Conservation (phyloP, 2,113 vertebrate species). For the Gymnorhina tibicen region DNA sequence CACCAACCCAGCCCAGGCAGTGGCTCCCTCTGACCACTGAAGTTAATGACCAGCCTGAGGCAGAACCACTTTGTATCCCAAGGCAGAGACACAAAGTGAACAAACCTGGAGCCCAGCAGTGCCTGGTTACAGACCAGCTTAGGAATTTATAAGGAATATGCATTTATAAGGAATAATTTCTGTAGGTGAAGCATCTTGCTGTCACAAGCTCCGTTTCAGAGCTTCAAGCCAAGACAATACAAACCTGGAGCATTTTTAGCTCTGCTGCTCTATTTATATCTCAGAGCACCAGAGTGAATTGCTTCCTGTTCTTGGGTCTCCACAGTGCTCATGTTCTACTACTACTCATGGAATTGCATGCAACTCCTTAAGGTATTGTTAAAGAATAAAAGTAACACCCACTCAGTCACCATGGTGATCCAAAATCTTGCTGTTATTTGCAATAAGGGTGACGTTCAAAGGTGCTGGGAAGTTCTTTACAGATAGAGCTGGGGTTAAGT, state of each 20-base stretch:
- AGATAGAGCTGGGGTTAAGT: neutral
- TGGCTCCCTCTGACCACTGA: neutral
- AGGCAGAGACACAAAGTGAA: neutral
- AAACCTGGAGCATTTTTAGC: constrained; percentile 38
- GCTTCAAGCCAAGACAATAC: neutral
- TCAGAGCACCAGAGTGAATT: neutral
- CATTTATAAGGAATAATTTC: neutral
- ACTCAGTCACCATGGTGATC: neutral
- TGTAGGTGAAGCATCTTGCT: neutral
- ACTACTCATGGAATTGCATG: constrained; percentile 25
- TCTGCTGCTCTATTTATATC: constrained; percentile 34
- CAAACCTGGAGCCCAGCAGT: neutral
- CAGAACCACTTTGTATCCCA: neutral
- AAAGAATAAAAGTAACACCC: neutral
- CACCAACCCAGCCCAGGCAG: neutral
- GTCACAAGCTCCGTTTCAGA: neutral
- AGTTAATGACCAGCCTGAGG: neutral
- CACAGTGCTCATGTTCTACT: neutral
- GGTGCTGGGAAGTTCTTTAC: neutral
- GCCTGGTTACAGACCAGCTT: neutral
- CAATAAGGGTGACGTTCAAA: neutral
- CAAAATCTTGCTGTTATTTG: neutral
- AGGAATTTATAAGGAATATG: neutral
- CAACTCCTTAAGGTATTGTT: neutral
- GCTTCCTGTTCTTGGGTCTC: constrained; percentile 13